These are phyloP conservation scores for Bimastos eiseni DNA, from an alignment of 2,888 invertebrate genomes.

Conservation along the genomic window DNA sequence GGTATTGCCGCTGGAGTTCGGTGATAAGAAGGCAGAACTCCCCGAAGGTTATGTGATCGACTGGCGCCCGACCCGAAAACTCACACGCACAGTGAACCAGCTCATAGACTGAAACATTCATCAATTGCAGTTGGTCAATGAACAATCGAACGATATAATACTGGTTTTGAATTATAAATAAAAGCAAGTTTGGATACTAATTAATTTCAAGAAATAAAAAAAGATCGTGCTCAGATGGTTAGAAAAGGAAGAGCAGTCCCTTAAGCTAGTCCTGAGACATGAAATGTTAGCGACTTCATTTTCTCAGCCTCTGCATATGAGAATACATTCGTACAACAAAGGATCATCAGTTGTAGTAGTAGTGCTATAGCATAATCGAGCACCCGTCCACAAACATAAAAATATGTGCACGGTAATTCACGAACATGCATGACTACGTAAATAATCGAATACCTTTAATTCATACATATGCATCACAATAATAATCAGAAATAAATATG, in stretches of 20 bases:
- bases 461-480: neutral
- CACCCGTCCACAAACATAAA: neutral
- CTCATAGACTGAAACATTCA: conserved; percentile 72
- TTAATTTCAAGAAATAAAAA: too few relatives aligned
- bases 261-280: too few relatives aligned
- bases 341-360: too few relatives aligned
- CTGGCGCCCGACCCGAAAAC: conserved; percentile 69
- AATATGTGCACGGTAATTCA: neutral
- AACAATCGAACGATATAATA: neutral
- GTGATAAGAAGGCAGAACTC: conserved; percentile 88
- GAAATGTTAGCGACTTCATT: too few relatives aligned
- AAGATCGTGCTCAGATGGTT: too few relatives aligned
- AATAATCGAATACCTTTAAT: neutral
- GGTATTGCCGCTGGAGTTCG: conserved; percentile 72
- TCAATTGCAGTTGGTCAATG: neutral
- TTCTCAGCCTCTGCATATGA: too few relatives aligned
- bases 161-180: too few relatives aligned
- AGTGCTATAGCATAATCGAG: too few relatives aligned
- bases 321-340: too few relatives aligned
- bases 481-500: neutral
- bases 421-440: neutral
- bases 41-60: conserved; percentile 77
- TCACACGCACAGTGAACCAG: conserved; percentile 83
- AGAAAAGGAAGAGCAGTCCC: too few relatives aligned
- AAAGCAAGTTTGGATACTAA: too few relatives aligned